phyloP scores from a whole-genome alignment of 2,113 vertebrate genomes.

The Phasianus colchicus region DNA sequence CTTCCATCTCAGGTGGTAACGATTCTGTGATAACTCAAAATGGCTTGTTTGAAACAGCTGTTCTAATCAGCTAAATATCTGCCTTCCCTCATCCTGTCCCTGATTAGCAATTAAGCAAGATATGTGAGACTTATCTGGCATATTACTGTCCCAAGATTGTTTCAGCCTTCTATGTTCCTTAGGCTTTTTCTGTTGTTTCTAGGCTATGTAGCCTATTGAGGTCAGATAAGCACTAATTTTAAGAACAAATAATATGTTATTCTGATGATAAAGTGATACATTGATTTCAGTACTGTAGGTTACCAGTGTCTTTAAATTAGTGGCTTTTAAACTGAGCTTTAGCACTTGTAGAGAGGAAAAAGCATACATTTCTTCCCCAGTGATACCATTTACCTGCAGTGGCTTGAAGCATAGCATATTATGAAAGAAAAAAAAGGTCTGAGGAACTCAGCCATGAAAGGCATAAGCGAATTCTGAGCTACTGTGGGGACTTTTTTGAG shows the following conservation, averaged over 20 bases:
- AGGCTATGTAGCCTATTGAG: background rate
- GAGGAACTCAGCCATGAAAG: background rate
- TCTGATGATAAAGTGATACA: background rate
- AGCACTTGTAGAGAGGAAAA: background rate
- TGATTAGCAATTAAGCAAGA: conserved; percentile 53
- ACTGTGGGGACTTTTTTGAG: background rate
- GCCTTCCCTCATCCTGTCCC: background rate
- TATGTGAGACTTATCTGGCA: background rate
- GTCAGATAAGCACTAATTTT: background rate
- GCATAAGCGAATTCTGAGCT: background rate
- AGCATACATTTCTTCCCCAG: rapidly evolving
- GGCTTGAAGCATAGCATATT: rapidly evolving
- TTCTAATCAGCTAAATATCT: conserved; percentile 59
- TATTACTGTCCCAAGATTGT: conserved; percentile 13
- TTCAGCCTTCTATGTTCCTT: background rate
- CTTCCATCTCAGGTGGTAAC: conserved; percentile 1
- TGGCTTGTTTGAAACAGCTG: conserved; percentile 55
- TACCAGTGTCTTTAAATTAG: background rate
- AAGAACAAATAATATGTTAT: background rate
- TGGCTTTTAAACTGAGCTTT: background rate
- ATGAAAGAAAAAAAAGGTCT: background rate
- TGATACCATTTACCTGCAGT: background rate
- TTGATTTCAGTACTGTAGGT: background rate
- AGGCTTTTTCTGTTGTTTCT: background rate
- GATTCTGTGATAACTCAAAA: conserved; percentile 43